phyloP scores from a whole-genome alignment of 2,113 vertebrate species.

The Nycticebus coucang region DNA sequence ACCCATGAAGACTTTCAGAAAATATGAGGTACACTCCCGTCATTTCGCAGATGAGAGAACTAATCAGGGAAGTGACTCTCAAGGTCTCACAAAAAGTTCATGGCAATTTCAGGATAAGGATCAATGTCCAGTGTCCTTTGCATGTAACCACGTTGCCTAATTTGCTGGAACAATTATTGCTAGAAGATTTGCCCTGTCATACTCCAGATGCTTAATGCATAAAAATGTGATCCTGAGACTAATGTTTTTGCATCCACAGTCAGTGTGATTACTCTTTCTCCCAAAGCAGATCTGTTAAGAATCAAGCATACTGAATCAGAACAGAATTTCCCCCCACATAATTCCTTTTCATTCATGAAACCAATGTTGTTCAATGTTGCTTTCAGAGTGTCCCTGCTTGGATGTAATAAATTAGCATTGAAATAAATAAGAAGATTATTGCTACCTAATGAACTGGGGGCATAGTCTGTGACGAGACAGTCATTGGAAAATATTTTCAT shows the following conservation, averaged over 20 bases:
- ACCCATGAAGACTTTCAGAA: neutral
- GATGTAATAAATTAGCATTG: conserved; percentile 54
- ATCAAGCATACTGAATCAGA: neutral
- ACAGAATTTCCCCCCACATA: neutral
- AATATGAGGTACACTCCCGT: neutral
- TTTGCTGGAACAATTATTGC: conserved; percentile 32
- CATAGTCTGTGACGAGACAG: neutral
- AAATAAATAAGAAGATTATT: conserved; percentile 17
- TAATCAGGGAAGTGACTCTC: neutral
- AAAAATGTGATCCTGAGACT: conserved; percentile 56
- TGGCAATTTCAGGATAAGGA: neutral
- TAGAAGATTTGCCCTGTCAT: conserved; percentile 21
- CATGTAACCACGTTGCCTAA: neutral
- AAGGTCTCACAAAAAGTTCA: neutral
- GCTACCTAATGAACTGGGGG: conserved; percentile 19
- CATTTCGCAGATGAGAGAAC: neutral
- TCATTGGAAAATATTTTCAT: conserved; percentile 25
- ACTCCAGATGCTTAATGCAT: conserved; percentile 59
- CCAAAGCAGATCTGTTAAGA: neutral
- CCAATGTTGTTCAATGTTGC: neutral
- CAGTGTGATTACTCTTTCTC: conserved; percentile 23
- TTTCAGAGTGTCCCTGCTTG: conserved; percentile 49
- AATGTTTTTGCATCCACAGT: neutral
- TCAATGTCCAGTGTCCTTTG: neutral
- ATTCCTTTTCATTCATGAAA: conserved; percentile 53